A percentile compares a stretch with the other conserved stretches of the same genome.
Conservation (phyloP, 2,888 invertebrate species). For the Parnassius apollo region DNA sequence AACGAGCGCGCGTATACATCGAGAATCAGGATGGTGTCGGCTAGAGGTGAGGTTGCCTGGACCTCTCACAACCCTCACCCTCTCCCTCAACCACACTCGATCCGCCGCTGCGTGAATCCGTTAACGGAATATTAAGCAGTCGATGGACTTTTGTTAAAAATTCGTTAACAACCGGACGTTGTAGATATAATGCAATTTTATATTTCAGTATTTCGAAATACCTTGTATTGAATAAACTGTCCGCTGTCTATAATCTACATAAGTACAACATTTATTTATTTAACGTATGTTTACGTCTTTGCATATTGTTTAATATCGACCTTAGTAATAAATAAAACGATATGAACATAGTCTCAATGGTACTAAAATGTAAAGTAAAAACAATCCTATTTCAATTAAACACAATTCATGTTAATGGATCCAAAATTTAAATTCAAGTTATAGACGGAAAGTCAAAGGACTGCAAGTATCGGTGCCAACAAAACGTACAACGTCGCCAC, state of each 20-base stretch:
- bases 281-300: no score
- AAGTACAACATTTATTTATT: no score
- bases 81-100: not conserved
- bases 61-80: slow-evolving; percentile 7
- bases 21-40: not conserved
- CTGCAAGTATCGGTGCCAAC: slow-evolving; percentile 4
- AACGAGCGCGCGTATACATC: slow-evolving; percentile 2
- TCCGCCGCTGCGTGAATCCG: not conserved
- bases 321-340: no score
- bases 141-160: not conserved
- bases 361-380: no score
- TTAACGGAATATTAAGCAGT: slow-evolving; percentile 2
- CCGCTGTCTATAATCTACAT: no score
- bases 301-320: no score
- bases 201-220: not conserved
- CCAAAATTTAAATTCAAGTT: slow-evolving; percentile 4
- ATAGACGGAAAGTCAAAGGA: slow-evolving; percentile 5
- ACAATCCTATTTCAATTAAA: no score
- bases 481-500: not conserved
- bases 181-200: not conserved
- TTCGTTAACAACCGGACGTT: not conserved
- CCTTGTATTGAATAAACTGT: no score
- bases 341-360: no score
- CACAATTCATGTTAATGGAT: not conserved
- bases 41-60: not conserved